A percentile compares a stretch with the other conserved stretches of the same genome.
Conservation (phyloP, 2,888 invertebrate species). For the Scotopteryx bipunctaria region DNA sequence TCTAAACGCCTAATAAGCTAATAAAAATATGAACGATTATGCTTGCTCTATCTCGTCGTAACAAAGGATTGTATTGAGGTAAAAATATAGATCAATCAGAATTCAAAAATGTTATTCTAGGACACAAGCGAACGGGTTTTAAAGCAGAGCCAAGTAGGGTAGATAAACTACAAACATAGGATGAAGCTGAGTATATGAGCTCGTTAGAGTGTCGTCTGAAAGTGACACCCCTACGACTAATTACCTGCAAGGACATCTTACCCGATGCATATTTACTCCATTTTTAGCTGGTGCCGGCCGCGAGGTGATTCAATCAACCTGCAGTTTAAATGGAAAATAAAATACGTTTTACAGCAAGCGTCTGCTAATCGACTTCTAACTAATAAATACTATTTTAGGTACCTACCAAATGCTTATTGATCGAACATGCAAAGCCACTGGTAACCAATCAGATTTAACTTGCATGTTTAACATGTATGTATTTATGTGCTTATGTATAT, state of each 20-base stretch:
- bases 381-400: not conserved
- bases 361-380: not conserved
- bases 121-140: too few relatives aligned
- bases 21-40: too few relatives aligned
- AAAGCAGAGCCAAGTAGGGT: not conserved
- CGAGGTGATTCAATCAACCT: not conserved
- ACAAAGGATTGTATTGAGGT: too few relatives aligned
- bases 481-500: too few relatives aligned
- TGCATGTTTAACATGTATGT: too few relatives aligned
- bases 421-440: too few relatives aligned
- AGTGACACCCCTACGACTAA: slow-evolving; percentile 75
- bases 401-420: not conserved
- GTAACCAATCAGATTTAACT: too few relatives aligned
- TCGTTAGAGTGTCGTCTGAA: slow-evolving; percentile 75
- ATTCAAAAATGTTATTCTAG: not conserved
- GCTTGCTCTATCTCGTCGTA: too few relatives aligned
- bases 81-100: too few relatives aligned
- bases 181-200: slow-evolving; percentile 46
- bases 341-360: slow-evolving; percentile 4
- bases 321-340: slow-evolving; percentile 14
- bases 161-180: not conserved
- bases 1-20: too few relatives aligned
- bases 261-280: slow-evolving; percentile 42
- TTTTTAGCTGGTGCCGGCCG: slow-evolving; percentile 18
- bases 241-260: slow-evolving; percentile 69